phyloP scores from a whole-genome alignment of 2,888 invertebrate genomes.

The Limnephilus marmoratus region DNA sequence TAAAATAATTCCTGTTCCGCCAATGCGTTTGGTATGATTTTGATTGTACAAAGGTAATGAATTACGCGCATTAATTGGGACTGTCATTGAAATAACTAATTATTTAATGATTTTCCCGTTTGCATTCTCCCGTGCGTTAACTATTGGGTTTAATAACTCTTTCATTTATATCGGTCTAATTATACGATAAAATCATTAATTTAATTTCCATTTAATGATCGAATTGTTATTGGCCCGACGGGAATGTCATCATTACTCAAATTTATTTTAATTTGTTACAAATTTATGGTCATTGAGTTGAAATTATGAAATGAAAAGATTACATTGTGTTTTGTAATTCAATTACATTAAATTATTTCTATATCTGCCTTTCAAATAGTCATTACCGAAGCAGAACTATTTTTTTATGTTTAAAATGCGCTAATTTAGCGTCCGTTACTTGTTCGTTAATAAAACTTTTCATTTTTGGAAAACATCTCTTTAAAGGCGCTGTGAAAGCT shows the following conservation, averaged over 20 bases:
- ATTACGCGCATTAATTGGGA: slow-evolving; percentile 4
- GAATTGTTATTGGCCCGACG: not conserved
- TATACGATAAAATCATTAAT: not conserved
- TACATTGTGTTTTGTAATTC: not conserved
- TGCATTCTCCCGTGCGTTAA: not conserved
- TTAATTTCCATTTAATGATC: not conserved
- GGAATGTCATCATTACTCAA: not conserved
- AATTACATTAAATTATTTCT: not conserved
- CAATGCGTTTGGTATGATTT: not conserved
- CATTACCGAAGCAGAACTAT: too few species aligned
- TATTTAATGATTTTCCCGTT: not conserved
- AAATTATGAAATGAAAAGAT: not conserved
- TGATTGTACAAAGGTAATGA: slow-evolving; percentile 35
- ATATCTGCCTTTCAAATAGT: not conserved
- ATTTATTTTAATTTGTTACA: not conserved
- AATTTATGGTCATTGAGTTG: not conserved
- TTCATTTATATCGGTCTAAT: not conserved
- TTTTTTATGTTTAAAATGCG: too few species aligned
- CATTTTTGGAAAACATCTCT: too few species aligned
- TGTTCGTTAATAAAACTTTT: too few species aligned
- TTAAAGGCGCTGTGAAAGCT: too few species aligned
- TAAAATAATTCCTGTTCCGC: slow-evolving; percentile 23
- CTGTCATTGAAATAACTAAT: slow-evolving; percentile 7
- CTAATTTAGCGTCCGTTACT: too few species aligned
- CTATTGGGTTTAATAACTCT: not conserved